Percentiles rank a stretch among this genome's conserved stretches.
These are phyloP conservation scores for Jordanella pulchra DNA, from an alignment of 2,797 vertebrate genomes.

Conservation along the genomic window DNA sequence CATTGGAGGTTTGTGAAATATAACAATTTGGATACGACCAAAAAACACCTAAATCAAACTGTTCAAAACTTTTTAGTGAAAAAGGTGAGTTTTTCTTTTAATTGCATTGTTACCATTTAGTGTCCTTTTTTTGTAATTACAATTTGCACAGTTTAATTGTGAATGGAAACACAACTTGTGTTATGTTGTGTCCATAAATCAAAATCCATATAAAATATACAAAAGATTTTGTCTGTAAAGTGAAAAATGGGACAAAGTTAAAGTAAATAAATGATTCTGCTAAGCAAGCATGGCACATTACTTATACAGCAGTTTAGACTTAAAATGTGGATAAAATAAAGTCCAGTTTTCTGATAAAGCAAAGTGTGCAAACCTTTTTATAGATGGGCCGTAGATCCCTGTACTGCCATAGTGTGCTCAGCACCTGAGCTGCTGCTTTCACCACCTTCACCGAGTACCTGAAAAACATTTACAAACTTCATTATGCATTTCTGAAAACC, in stretches of 20 bases:
- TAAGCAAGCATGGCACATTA: neutral
- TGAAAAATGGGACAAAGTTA: neutral
- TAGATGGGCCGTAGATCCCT: constrained; percentile 96
- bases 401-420: constrained; percentile 98
- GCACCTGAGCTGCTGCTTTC: constrained; percentile 95
- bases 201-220: neutral
- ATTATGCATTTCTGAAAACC: constrained; percentile 18
- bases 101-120: no score
- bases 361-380: constrained; percentile 86
- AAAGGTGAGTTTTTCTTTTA: no score
- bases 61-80: no score
- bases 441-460: constrained; percentile 97
- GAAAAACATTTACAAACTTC: constrained; percentile 37
- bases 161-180: neutral
- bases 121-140: no score
- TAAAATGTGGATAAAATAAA: neutral
- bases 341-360: neutral
- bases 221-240: neutral
- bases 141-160: no score
- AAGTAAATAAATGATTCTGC: neutral
- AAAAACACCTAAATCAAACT: no score
- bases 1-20: no score
- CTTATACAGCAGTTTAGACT: neutral
- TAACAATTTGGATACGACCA: no score
- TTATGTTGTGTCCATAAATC: neutral